Conservation (phyloP, 2,113 vertebrate genomes). For the Bos taurus region DNA sequence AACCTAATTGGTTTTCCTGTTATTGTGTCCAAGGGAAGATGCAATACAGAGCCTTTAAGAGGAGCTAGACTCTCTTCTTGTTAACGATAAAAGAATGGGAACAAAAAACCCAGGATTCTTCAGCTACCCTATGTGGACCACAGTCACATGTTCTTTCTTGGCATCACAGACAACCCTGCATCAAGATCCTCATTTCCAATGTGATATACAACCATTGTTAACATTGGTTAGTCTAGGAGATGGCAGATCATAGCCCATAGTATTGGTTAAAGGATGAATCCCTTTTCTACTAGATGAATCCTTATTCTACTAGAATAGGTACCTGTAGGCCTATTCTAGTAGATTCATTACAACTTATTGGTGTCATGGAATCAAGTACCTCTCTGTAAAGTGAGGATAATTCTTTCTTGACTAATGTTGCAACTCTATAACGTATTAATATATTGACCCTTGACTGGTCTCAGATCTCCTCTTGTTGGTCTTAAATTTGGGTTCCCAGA, state of each 20-base stretch:
- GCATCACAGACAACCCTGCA: neutral
- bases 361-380: neutral
- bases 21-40: neutral
- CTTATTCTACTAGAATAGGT: neutral
- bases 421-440: neutral
- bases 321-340: neutral
- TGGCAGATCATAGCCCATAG: neutral
- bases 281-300: neutral
- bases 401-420: neutral
- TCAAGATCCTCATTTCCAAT: neutral
- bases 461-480: neutral
- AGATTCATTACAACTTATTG: neutral
- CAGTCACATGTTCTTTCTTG: neutral
- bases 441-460: neutral
- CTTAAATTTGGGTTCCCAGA: neutral
- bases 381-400: neutral
- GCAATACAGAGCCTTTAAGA: neutral
- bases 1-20: neutral
- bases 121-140: neutral
- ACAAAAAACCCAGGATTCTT: neutral
- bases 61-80: neutral
- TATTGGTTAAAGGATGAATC: neutral
- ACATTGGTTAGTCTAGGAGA: neutral
- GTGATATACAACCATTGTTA: neutral
- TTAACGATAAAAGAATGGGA: neutral